phyloP scores from a whole-genome alignment of 2,113 vertebrate genomes.

The Tetrao urogallus region DNA sequence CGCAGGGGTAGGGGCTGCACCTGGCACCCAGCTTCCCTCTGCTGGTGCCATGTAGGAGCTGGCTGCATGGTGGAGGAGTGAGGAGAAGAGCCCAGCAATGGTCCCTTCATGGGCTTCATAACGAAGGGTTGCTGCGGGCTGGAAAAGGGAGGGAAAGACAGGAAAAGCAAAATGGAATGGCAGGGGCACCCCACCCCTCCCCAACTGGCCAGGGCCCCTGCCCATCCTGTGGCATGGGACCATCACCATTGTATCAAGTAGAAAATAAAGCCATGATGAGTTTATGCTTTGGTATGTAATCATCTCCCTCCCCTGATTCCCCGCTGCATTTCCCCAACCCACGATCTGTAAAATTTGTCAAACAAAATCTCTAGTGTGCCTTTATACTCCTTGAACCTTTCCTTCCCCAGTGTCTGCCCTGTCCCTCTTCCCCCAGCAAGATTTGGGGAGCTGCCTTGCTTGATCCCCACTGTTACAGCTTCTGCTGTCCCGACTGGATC shows the following conservation, averaged over 20 bases:
- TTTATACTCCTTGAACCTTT: background rate
- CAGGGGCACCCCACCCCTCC: background rate
- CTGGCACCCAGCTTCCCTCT: slow-evolving; percentile 20
- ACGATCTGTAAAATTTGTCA: background rate
- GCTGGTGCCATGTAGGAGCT: slow-evolving; percentile 12
- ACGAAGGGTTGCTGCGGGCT: slow-evolving; percentile 26
- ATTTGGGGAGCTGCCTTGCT: background rate
- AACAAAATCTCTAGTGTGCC: slow-evolving; percentile 12
- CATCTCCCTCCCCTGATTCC: background rate
- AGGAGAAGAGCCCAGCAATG: background rate
- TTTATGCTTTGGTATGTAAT: slow-evolving; percentile 70
- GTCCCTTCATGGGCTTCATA: background rate
- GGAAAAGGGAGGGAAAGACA: slow-evolving; percentile 4
- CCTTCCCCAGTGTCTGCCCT: background rate
- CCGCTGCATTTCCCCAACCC: background rate
- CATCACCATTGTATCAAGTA: slow-evolving; percentile 16
- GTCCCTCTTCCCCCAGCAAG: background rate
- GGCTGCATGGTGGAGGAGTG: background rate
- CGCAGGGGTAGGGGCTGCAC: accelerated
- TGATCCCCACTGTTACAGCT: slow-evolving; percentile 77
- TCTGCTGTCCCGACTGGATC: slow-evolving; percentile 89
- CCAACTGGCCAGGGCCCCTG: background rate
- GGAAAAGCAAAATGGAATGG: slow-evolving; percentile 14
- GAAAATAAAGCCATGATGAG: slow-evolving; percentile 70
- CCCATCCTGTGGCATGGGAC: background rate